Evolutionary conservation across 2,797 vertebrate genomes (phyloP).

Genomic region (Helarctos malayanus): DNA sequence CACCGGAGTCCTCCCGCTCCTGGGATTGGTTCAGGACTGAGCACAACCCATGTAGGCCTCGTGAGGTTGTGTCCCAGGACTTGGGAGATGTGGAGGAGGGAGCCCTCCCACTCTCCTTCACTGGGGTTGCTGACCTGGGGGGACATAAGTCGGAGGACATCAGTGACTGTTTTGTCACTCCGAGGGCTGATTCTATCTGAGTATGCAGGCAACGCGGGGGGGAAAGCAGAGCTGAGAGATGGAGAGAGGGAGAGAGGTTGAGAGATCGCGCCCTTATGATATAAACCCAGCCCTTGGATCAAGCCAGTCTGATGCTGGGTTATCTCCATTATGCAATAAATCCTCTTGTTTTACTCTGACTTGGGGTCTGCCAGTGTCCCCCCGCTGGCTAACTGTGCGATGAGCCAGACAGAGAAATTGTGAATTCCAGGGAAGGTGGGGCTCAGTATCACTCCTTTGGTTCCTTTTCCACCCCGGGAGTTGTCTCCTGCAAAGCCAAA

Average conservation of each 20-base stretch:
- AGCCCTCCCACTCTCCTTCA: not conserved
- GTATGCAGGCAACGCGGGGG: not conserved
- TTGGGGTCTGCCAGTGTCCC: not conserved
- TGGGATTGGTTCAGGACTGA: not conserved
- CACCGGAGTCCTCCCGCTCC: not conserved
- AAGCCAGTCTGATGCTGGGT: not conserved
- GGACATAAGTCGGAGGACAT: not conserved
- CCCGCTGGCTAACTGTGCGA: not conserved
- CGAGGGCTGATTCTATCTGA: not conserved
- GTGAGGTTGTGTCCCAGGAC: not conserved
- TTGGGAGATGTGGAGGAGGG: not conserved
- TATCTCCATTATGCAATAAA: not conserved
- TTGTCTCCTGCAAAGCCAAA: not conserved
- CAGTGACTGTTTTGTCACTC: not conserved
- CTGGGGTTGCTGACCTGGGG: not conserved
- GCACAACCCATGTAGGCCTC: not conserved
- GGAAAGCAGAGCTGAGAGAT: not conserved
- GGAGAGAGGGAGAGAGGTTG: not conserved
- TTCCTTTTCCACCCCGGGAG: too few relatives aligned
- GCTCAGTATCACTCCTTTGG: not conserved
- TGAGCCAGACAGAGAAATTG: not conserved
- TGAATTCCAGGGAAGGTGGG: accelerated
- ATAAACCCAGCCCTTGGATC: not conserved
- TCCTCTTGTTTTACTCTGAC: not conserved
- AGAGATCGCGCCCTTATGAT: not conserved